These are phyloP conservation scores for Eupithecia tripunctaria DNA, from an alignment of 2,888 invertebrate genomes.

Conservation along the genomic window DNA sequence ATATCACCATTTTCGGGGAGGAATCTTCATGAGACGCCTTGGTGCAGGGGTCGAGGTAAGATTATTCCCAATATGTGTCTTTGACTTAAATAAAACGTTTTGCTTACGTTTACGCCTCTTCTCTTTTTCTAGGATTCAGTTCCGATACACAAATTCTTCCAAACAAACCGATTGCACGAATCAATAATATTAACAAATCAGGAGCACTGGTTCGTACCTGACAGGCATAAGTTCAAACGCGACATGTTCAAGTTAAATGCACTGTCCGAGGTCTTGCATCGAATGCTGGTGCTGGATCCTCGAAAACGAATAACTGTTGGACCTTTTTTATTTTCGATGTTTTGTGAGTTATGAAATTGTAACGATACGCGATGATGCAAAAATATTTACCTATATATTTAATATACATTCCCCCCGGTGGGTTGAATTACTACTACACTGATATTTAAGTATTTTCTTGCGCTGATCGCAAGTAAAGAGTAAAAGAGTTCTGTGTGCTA, in stretches of 20 bases:
- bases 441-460: background rate
- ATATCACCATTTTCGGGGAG: constrained; percentile 50
- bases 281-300: constrained; percentile 64
- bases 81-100: background rate
- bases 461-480: background rate
- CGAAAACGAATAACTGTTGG: constrained; percentile 51
- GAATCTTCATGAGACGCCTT: constrained; percentile 46
- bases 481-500: background rate
- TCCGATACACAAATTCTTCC: constrained; percentile 39
- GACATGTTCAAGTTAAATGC: constrained; percentile 47
- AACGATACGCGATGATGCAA: background rate
- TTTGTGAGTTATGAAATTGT: background rate
- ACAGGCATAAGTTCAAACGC: constrained; percentile 22
- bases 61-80: background rate
- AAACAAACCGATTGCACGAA: constrained; percentile 38
- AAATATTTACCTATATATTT: background rate
- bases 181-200: constrained; percentile 44
- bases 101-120: background rate
- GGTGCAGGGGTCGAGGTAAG: constrained; percentile 44
- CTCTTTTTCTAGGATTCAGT: constrained; percentile 47
- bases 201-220: constrained; percentile 39
- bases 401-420: background rate
- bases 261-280: constrained; percentile 50
- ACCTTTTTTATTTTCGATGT: constrained; percentile 57
- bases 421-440: background rate